A percentile compares a stretch with the other conserved stretches of the same genome.
phyloP scores from a whole-genome alignment of 2,113 vertebrate genomes.

The Acrocephalus arundinaceus region DNA sequence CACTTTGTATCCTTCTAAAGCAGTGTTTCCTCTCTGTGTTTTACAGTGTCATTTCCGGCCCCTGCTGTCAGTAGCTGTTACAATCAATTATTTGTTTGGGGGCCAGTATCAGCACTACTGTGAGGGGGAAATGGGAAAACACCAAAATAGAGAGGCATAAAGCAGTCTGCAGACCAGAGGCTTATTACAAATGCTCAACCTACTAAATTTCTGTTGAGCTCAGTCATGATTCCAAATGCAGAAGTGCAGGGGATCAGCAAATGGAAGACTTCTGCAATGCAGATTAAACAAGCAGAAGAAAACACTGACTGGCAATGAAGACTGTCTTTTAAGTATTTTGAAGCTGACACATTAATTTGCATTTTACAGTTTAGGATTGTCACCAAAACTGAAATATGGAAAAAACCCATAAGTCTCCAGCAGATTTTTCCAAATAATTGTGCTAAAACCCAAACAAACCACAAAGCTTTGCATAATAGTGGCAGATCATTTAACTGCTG shows the following conservation, averaged over 20 bases:
- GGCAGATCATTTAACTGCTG: not conserved
- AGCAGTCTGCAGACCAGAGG: not conserved
- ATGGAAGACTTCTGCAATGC: conserved; percentile 3
- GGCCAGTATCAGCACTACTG: not conserved
- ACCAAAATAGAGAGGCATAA: not conserved
- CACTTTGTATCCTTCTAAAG: not conserved
- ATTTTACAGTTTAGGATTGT: not conserved
- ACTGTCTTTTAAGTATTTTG: not conserved
- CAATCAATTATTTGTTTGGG: not conserved
- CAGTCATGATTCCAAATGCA: not conserved
- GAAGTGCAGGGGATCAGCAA: not conserved
- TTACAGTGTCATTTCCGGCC: not conserved
- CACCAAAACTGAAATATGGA: not conserved
- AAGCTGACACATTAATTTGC: not conserved
- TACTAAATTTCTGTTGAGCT: not conserved
- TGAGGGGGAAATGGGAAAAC: not conserved
- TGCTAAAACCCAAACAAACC: not conserved
- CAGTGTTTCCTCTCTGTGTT: not conserved
- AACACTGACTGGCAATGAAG: not conserved
- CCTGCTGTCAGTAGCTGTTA: not conserved
- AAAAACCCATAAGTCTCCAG: not conserved
- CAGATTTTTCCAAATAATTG: not conserved
- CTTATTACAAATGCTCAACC: not conserved
- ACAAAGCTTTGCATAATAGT: not conserved
- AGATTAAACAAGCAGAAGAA: conserved; percentile 7